These are phyloP conservation scores for Engraulis encrasicolus DNA, from an alignment of 2,113 vertebrate genomes.

Conservation along the genomic window DNA sequence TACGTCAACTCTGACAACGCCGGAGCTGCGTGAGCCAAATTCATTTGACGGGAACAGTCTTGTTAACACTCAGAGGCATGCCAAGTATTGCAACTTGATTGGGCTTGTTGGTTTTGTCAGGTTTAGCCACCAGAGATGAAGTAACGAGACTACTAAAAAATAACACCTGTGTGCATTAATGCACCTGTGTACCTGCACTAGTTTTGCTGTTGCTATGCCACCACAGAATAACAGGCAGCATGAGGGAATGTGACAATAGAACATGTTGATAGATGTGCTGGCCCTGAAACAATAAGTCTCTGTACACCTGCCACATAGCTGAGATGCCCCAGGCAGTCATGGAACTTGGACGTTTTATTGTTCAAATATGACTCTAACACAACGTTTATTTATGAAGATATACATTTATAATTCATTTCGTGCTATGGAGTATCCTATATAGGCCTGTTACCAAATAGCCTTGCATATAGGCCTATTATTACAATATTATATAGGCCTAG, in stretches of 20 bases:
- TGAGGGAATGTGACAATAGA: neutral
- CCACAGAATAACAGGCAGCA: neutral
- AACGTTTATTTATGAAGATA: neutral
- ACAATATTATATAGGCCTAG: too few species aligned
- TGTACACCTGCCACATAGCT: neutral
- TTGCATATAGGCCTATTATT: too few species aligned
- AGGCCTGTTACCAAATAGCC: too few species aligned
- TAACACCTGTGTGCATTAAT: neutral
- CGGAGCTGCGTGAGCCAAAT: constrained; percentile 23
- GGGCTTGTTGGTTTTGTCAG: neutral
- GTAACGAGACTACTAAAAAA: neutral
- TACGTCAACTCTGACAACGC: constrained; percentile 7
- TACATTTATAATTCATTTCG: too few species aligned
- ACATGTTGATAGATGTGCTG: constrained; percentile 11
- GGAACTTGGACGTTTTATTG: neutral
- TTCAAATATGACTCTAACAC: neutral
- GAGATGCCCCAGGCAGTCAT: neutral
- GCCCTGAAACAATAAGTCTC: neutral
- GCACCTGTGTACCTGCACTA: neutral
- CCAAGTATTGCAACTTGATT: constrained; percentile 1
- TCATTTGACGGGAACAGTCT: neutral
- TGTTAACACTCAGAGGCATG: constrained; percentile 3
- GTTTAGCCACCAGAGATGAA: neutral
- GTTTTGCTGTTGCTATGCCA: neutral
- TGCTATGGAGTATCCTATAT: too few species aligned